Percentiles rank a stretch among this genome's conserved stretches.
Conservation (phyloP, 35 echinoderm and acorn worm genomes). For the Patiria miniata region DNA sequence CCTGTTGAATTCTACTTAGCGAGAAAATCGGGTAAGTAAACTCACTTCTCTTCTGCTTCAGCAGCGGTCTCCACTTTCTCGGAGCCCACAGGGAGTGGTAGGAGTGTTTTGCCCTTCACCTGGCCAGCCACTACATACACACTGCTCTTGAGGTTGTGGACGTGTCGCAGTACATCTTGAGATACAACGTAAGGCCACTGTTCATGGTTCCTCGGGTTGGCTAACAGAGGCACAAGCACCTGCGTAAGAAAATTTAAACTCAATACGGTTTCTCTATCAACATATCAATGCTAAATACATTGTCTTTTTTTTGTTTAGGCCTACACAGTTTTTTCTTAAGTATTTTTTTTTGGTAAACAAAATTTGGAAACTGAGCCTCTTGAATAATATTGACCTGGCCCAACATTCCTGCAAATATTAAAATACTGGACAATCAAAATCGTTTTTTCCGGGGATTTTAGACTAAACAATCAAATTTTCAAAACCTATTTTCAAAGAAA, state of each 20-base stretch:
- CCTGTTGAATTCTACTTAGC: too few species aligned
- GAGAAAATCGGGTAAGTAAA: not conserved
- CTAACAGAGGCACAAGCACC: slow-evolving; percentile 87
- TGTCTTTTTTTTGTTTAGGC: too few species aligned
- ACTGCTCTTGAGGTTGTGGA: slow-evolving; percentile 95
- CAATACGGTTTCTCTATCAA: not conserved
- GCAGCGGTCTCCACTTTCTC: slow-evolving; percentile 83
- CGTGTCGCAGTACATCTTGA: slow-evolving; percentile 80
- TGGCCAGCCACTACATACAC: slow-evolving; percentile 95
- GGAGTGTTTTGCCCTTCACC: slow-evolving; percentile 93
- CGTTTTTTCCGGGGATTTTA: too few species aligned
- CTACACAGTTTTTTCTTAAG: too few species aligned
- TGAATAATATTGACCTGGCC: too few species aligned
- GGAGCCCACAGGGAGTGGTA: slow-evolving; percentile 93
- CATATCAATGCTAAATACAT: too few species aligned
- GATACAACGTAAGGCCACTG: slow-evolving; percentile 95
- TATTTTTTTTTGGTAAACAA: too few species aligned
- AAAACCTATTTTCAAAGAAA: too few species aligned
- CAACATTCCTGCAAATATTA: too few species aligned
- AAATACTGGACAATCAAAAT: too few species aligned
- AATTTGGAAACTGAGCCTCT: too few species aligned
- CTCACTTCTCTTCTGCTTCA: slow-evolving; percentile 81
- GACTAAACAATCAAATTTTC: too few species aligned
- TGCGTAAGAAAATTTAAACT: slow-evolving; percentile 21
- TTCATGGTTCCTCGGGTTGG: slow-evolving; percentile 96